Percentiles rank a stretch among this genome's conserved stretches.
These are phyloP conservation scores for Pissodes strobi DNA, from an alignment of 1,140 invertebrate species.

Conservation along the genomic window DNA sequence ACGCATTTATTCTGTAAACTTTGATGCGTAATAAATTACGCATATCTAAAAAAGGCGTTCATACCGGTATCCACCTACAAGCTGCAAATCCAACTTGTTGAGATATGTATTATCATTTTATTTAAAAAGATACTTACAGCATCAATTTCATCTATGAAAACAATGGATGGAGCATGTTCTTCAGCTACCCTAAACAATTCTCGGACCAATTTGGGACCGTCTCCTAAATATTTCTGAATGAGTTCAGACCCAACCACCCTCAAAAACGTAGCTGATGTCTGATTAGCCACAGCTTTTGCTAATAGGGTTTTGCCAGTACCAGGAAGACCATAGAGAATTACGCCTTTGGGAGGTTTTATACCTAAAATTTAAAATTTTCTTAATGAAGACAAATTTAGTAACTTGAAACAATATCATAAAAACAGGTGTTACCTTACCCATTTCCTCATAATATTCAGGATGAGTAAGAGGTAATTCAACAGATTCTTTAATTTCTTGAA, in stretches of 20 bases:
- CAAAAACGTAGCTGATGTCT: constrained; percentile 98
- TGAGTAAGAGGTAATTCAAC: constrained; percentile 98
- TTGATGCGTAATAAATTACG: no score
- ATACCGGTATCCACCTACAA: no score
- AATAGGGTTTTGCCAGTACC: constrained; percentile 98
- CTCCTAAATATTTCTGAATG: constrained; percentile 99
- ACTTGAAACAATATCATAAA: neutral
- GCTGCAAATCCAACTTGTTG: no score
- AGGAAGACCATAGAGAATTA: constrained; percentile 97
- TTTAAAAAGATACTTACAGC: constrained; percentile 67
- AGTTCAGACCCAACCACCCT: constrained; percentile 98
- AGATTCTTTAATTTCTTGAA: constrained; percentile 99
- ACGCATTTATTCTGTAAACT: no score
- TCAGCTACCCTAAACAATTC: constrained; percentile 98
- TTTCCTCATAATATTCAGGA: constrained; percentile 99
- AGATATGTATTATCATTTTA: neutral
- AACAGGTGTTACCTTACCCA: constrained; percentile 68
- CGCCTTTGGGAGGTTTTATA: constrained; percentile 98
- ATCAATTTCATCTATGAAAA: constrained; percentile 99
- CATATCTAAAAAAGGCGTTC: no score
- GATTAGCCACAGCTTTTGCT: constrained; percentile 99
- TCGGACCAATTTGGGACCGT: constrained; percentile 97
- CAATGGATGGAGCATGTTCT: constrained; percentile 99
- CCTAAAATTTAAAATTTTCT: constrained; percentile 15
- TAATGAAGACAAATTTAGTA: constrained; percentile 7